A percentile compares a stretch with the other conserved stretches of the same genome.
Conservation (phyloP, 2,797 vertebrate genomes). For the Siniperca obscura region DNA sequence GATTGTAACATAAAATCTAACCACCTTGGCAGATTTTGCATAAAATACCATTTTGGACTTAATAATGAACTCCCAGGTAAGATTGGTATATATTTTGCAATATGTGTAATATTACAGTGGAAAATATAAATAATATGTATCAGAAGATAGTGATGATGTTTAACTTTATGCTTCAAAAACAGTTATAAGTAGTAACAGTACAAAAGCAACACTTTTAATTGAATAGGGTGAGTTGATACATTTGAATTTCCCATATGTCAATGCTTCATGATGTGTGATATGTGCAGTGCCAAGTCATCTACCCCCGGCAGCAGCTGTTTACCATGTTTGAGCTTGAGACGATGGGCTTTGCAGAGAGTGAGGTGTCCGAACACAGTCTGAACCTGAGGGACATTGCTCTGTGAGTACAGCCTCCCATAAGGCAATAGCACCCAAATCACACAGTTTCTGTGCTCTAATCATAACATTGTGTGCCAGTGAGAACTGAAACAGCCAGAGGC, state of each 20-base stretch:
- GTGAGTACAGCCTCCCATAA: constrained; percentile 78
- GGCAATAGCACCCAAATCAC: constrained; percentile 13
- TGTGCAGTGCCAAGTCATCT: constrained; percentile 93
- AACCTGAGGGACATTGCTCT: constrained; percentile 88
- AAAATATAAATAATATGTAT: not conserved
- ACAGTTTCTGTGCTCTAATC: not conserved
- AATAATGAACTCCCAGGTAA: not conserved
- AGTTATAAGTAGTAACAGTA: not conserved
- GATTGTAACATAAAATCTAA: not conserved
- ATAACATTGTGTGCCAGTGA: not conserved
- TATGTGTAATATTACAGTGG: not conserved
- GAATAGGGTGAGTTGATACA: not conserved
- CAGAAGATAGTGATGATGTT: not conserved
- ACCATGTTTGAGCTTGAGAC: constrained; percentile 93
- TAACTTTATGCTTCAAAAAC: not conserved
- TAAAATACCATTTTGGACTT: not conserved
- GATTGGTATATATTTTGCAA: not conserved
- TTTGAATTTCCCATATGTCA: not conserved
- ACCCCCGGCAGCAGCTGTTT: constrained; percentile 94
- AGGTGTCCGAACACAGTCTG: constrained; percentile 92
- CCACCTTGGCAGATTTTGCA: not conserved
- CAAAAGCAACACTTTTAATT: constrained; percentile 1
- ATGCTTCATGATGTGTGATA: not conserved
- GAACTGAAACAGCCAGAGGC: constrained; percentile 21
- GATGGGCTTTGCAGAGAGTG: constrained; percentile 91